Evolutionary conservation across 1,140 invertebrate species (phyloP), one percentile per base, ranked within the genome.

Genomic region (Euschistus heros): DNA sequence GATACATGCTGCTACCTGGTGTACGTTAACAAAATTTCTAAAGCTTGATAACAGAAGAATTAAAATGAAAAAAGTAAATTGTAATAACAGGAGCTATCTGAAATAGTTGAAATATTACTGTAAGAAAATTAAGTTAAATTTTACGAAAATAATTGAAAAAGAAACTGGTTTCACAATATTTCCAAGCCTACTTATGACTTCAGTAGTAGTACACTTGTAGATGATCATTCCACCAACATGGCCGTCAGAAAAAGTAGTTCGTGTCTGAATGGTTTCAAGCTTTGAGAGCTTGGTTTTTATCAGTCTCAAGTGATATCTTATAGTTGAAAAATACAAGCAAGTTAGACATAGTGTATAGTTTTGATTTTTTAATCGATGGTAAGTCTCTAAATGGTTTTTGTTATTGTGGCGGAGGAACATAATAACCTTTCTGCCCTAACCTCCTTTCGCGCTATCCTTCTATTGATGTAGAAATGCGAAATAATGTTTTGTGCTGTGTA

Each of bases 371-470:
- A 6, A 37, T 37, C 1, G 8, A 1, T 13, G 10, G 33, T 37
- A 37, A 37, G 33, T 37, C 33, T 37, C 30, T 61, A 44, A 33
- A 44, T 17, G n/a, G 66, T 65, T 66, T 69, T 69, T 70, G 68
- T 69, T 70, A 69, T 68, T 68, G 68, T 68, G 65, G 70, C 69
- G 70, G 64, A 72, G 27, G 69, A 68, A 72, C 66, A 72, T 68
- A 69, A 66, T 70, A 70, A 70, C 69, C 69, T 70, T 67, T 70
- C 68, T 68, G 67, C 66, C 69, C 71, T 72, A 72, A 72, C 71
- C 71, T 72, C 71, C 71, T 72, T 72, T 72, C 71, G 69, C 68
- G 69, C 68, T 71, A 66, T 65, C 57, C 67, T 65, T 67, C 67
- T 69, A 69, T 70, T 68, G 69, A 68, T 69, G 67, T 69, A 70